A percentile compares a stretch with the other conserved stretches of the same genome.
Conservation (phyloP, 2,797 vertebrate genomes). For the Eidolon dupreanum region DNA sequence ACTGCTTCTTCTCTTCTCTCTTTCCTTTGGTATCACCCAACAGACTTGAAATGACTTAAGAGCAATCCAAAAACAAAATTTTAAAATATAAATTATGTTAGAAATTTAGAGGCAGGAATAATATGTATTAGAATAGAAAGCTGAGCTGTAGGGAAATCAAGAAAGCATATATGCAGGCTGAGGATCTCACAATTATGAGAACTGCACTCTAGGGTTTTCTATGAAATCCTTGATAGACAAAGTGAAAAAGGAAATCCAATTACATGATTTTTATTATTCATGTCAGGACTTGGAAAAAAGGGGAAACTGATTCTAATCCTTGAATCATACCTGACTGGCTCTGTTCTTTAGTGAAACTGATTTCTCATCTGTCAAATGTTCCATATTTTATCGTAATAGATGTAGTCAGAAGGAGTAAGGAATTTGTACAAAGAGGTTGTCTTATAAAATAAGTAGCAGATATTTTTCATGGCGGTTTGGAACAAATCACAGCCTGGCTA, state of each 20-base stretch:
- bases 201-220: background rate
- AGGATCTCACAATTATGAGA: background rate
- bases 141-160: background rate
- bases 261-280: background rate
- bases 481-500: background rate
- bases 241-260: slow-evolving; percentile 12
- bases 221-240: background rate
- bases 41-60: slow-evolving; percentile 12
- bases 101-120: background rate
- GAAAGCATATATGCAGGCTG: background rate
- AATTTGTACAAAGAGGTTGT: background rate
- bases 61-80: background rate
- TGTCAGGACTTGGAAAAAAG: background rate
- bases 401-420: background rate
- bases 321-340: background rate
- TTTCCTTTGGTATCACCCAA: background rate
- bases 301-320: background rate
- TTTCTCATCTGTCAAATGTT: background rate
- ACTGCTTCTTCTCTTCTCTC: background rate
- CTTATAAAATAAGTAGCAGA: background rate
- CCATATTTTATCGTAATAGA: background rate
- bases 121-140: background rate
- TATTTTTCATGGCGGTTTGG: background rate
- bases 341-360: background rate
- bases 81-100: background rate